Percentiles rank a stretch among this genome's conserved stretches.
Conservation (phyloP, 2,888 invertebrate species). For the Eilema sororculum region DNA sequence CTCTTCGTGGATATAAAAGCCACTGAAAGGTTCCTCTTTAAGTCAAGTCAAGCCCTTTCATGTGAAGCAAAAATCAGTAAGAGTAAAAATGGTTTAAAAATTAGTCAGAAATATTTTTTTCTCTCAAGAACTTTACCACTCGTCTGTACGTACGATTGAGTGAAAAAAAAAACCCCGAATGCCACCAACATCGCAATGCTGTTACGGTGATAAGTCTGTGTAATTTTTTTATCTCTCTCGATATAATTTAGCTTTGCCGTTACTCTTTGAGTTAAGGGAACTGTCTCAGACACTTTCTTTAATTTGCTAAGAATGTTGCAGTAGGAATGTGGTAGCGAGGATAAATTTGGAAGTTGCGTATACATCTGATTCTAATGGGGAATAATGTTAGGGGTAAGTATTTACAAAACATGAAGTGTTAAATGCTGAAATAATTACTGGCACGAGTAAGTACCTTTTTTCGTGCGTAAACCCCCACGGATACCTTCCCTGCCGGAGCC, state of each 20-base stretch:
- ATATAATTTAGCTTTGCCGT: slow-evolving; percentile 51
- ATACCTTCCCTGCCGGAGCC: too few relatives aligned
- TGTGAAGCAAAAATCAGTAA: neutral
- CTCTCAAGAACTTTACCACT: slow-evolving; percentile 14
- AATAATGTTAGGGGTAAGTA: too few relatives aligned
- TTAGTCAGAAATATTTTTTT: neutral
- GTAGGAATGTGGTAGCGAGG: too few relatives aligned
- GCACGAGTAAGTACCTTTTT: too few relatives aligned
- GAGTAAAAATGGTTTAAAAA: neutral
- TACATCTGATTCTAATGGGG: too few relatives aligned
- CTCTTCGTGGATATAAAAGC: too few relatives aligned
- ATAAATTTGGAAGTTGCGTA: too few relatives aligned
- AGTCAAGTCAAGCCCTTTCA: too few relatives aligned
- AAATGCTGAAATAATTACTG: too few relatives aligned
- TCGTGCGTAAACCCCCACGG: too few relatives aligned
- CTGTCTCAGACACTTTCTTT: slow-evolving; percentile 35
- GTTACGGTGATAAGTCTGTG: slow-evolving; percentile 51
- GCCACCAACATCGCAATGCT: slow-evolving; percentile 53
- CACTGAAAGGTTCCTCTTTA: too few relatives aligned
- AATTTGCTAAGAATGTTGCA: slow-evolving; percentile 26
- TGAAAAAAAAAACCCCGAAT: slow-evolving; percentile 48
- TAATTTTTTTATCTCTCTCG: slow-evolving; percentile 50
- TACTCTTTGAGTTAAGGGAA: slow-evolving; percentile 35
- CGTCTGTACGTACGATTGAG: slow-evolving; percentile 44
- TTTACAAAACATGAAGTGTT: too few relatives aligned